Evolutionary conservation across 2,797 vertebrate genomes (phyloP).

Genomic region (Sciurus carolinensis): DNA sequence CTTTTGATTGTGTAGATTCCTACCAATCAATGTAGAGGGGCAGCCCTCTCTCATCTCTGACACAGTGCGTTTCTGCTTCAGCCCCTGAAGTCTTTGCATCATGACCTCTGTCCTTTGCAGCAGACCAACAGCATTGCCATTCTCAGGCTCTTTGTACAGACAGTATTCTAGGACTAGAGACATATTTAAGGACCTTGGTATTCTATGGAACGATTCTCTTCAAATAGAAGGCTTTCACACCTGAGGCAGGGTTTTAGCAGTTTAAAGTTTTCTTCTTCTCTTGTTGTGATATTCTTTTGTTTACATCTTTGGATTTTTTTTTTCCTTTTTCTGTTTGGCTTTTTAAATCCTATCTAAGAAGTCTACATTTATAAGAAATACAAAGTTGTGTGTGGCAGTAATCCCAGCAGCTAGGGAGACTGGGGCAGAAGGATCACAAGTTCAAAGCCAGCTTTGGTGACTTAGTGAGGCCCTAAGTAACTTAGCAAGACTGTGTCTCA

Average conservation of each 20-base stretch:
- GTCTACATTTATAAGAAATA: no score
- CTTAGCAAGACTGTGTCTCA: no score
- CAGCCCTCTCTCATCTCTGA: not conserved
- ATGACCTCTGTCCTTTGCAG: not conserved
- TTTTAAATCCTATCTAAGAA: not conserved
- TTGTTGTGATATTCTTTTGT: not conserved
- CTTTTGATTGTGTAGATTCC: not conserved
- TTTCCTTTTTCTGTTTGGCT: no score
- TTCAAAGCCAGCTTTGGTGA: no score
- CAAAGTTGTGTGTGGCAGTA: no score
- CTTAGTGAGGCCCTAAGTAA: no score
- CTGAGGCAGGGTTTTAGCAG: not conserved
- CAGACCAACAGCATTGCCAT: not conserved
- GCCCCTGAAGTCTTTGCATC: not conserved
- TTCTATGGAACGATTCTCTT: not conserved
- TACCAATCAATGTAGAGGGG: not conserved
- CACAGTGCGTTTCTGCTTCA: not conserved
- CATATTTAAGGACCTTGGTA: not conserved
- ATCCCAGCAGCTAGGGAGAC: no score
- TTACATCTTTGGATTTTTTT: not conserved
- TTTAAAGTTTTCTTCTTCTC: not conserved
- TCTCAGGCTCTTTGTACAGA: not conserved
- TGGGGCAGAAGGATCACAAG: no score
- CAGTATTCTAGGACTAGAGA: not conserved
- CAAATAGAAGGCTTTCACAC: not conserved